phyloP scores from a whole-genome alignment of 37 sponge, comb jelly and placozoan species.

The Halisarca cf. caerulea region DNA sequence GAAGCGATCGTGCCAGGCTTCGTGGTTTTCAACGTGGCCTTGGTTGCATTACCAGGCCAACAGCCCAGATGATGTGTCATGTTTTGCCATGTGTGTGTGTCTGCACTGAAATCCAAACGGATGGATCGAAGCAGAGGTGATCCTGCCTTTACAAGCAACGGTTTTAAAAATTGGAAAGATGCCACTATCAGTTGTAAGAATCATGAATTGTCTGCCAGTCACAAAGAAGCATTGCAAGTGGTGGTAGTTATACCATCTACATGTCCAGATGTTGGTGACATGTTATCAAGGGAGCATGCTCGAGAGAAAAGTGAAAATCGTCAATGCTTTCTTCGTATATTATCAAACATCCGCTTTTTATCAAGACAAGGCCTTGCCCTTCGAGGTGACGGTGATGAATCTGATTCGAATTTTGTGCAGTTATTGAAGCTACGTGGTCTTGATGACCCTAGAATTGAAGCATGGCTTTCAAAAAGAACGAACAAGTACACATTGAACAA shows the following conservation, averaged over 20 bases:
- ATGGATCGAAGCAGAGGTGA: conserved; percentile 15
- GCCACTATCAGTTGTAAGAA: conserved; percentile 25
- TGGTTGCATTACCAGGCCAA: conserved; percentile 19
- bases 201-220: background rate
- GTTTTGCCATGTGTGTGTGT: conserved; percentile 30
- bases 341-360: conserved; percentile 53
- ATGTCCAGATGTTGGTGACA: conserved; percentile 52
- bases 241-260: conserved; percentile 38
- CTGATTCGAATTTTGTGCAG: conserved; percentile 49
- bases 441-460: conserved; percentile 44
- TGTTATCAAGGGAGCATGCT: conserved; percentile 29
- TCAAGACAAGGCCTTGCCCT: conserved; percentile 58
- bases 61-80: background rate
- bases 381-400: conserved; percentile 33
- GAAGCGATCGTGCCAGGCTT: conserved; percentile 20
- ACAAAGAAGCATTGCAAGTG: conserved; percentile 12
- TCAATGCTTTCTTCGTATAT: conserved; percentile 46
- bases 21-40: conserved; percentile 3
- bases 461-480: conserved; percentile 41
- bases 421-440: conserved; percentile 40
- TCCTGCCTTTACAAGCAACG: conserved; percentile 11
- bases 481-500: conserved; percentile 39
- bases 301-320: conserved; percentile 54
- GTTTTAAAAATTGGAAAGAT: conserved; percentile 38
- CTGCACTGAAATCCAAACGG: conserved; percentile 8